These are phyloP conservation scores for Prunella strophiata DNA, from an alignment of 2,797 vertebrate species.

Conservation along the genomic window DNA sequence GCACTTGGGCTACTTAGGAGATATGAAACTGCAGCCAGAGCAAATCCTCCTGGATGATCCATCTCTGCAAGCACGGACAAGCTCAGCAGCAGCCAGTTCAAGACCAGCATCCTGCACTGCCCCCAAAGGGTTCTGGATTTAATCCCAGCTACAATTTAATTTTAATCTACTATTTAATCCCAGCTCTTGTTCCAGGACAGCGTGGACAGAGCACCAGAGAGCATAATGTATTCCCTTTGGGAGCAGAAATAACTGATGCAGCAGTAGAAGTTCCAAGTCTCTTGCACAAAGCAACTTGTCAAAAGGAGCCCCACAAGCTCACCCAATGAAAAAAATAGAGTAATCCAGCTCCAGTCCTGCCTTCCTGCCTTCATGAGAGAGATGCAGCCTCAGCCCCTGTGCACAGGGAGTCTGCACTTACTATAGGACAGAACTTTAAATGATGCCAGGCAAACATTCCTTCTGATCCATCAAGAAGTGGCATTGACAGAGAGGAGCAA, in stretches of 20 bases:
- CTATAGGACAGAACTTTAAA: neutral
- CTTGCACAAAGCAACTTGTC: neutral
- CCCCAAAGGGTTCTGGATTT: neutral
- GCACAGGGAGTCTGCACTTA: neutral
- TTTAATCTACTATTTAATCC: neutral
- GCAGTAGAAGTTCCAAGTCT: neutral
- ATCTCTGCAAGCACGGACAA: neutral
- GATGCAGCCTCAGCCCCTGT: neutral
- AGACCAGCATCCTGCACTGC: neutral
- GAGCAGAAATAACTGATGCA: neutral
- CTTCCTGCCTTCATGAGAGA: accelerated
- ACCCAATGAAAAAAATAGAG: neutral
- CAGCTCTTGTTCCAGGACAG: neutral
- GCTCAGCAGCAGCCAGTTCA: accelerated
- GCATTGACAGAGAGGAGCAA: neutral
- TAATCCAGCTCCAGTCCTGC: neutral
- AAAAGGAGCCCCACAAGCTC: neutral
- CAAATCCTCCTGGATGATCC: neutral
- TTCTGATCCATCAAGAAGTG: neutral
- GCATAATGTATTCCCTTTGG: neutral
- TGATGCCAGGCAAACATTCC: neutral
- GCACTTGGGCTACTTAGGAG: neutral
- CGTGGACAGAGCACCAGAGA: neutral
- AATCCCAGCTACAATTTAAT: neutral
- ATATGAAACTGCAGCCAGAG: neutral